Evolutionary conservation across 2,888 invertebrate genomes (phyloP).

Genomic region (Tridacna gigas): DNA sequence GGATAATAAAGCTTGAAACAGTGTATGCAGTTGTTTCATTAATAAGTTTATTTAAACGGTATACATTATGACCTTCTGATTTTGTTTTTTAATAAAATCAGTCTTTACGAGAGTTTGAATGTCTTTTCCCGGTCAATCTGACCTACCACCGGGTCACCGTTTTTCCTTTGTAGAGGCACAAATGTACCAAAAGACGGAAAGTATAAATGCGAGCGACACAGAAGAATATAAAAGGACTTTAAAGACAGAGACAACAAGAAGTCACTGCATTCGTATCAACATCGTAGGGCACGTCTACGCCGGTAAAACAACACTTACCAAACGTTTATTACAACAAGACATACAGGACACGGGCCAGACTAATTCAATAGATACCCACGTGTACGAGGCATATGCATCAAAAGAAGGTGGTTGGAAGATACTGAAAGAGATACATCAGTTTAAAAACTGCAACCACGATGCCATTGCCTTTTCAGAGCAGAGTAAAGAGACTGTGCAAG

Average conservation of each 20-base stretch:
- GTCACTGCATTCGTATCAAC: constrained; percentile 11
- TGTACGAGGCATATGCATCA: neutral
- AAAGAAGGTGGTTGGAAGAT: constrained; percentile 4
- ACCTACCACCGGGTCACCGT: no score
- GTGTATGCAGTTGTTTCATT: no score
- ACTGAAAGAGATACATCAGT: neutral
- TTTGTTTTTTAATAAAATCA: no score
- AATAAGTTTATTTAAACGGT: no score
- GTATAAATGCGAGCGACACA: no score
- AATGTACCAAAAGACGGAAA: neutral
- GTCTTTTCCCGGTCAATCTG: no score
- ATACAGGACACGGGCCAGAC: constrained; percentile 1
- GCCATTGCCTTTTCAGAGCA: neutral
- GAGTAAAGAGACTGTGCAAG: neutral
- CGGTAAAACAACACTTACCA: constrained; percentile 27
- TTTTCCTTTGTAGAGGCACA: neutral
- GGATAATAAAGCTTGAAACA: no score
- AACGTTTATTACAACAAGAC: neutral
- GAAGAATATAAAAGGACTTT: neutral
- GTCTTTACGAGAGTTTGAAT: no score
- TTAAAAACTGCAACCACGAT: neutral
- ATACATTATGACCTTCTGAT: no score
- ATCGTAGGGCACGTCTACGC: constrained; percentile 24
- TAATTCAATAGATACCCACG: constrained; percentile 31
- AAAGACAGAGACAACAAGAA: neutral